phyloP scores from a whole-genome alignment of 2,113 vertebrate species.

The Cranoglanis bouderius region DNA sequence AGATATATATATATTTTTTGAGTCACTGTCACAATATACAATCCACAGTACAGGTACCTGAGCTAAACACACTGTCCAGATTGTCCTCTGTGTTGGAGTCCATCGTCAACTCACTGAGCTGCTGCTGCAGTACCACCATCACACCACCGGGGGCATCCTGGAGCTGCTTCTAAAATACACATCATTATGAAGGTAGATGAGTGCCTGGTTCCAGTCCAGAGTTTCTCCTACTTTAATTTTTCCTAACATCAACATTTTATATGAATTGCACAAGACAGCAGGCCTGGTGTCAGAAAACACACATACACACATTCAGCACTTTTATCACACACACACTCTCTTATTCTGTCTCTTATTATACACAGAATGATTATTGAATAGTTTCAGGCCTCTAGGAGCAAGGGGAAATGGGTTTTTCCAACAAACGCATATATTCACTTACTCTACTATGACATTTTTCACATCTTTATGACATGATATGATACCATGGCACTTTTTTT shows the following conservation, averaged over 20 bases:
- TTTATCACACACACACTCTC: background rate
- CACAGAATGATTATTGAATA: background rate
- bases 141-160: slow-evolving; percentile 71
- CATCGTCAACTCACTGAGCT: slow-evolving; percentile 70
- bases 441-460: too few species aligned
- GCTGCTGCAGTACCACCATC: slow-evolving; percentile 71
- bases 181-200: background rate
- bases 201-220: background rate
- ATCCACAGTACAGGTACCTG: slow-evolving; percentile 59
- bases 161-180: slow-evolving; percentile 67
- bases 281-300: background rate
- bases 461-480: too few species aligned
- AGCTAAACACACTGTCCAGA: slow-evolving; percentile 62
- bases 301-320: slow-evolving; percentile 3
- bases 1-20: background rate
- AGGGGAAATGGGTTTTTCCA: too few species aligned
- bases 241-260: background rate
- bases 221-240: background rate
- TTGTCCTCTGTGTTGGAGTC: slow-evolving; percentile 61
- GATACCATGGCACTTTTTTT: too few species aligned
- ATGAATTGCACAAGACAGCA: background rate
- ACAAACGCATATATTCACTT: too few species aligned
- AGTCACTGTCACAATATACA: background rate
- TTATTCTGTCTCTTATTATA: background rate
- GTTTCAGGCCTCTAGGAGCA: too few species aligned